Evolutionary conservation across 2,113 vertebrate genomes (phyloP).

Genomic region (Agapornis roseicollis): DNA sequence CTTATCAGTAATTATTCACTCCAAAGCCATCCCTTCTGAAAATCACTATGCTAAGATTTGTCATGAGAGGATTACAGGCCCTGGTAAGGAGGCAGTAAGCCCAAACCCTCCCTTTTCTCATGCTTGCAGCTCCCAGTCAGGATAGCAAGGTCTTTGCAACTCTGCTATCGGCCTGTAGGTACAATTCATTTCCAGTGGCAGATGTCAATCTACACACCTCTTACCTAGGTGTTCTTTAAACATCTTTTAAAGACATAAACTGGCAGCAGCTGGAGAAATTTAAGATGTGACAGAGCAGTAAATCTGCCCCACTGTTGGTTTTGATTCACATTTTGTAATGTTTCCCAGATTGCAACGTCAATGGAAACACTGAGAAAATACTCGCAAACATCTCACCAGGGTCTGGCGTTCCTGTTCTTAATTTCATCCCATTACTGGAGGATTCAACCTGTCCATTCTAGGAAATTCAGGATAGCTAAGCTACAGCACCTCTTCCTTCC

Average conservation of each 20-base stretch:
- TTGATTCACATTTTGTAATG: not conserved
- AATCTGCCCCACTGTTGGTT: not conserved
- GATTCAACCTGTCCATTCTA: not conserved
- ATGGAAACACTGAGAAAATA: not conserved
- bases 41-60: not conserved
- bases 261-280: not conserved
- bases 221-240: not conserved
- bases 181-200: not conserved
- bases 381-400: not conserved
- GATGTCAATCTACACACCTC: not conserved
- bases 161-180: rapidly evolving
- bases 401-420: not conserved
- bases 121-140: not conserved
- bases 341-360: not conserved
- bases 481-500: not conserved
- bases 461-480: not conserved
- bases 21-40: not conserved
- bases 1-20: not conserved
- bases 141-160: not conserved
- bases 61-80: not conserved
- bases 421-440: not conserved
- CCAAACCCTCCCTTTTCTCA: not conserved
- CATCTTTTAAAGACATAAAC: not conserved
- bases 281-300: not conserved
- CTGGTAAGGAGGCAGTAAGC: not conserved